Percentiles rank a stretch among this genome's conserved stretches.
phyloP scores from a whole-genome alignment of 2,797 vertebrate species.

The Neosalanx taihuensis region DNA sequence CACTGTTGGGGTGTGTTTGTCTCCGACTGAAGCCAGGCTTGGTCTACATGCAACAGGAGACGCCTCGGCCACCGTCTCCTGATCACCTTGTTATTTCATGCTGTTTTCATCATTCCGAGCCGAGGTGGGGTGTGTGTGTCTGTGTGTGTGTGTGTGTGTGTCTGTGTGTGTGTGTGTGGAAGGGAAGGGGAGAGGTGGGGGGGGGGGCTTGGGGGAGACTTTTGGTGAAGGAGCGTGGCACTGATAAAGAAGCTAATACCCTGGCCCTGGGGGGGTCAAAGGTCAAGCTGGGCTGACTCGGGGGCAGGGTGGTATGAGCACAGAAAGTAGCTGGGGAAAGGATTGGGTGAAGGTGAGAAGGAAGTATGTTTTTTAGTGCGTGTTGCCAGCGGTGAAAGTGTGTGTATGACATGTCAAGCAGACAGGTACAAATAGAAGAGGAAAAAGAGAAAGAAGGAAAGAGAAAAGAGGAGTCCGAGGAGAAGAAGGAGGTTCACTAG shows the following conservation, averaged over 20 bases:
- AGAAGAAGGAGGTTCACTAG: no score
- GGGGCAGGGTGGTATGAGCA: slow-evolving; percentile 22
- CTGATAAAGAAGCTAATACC: slow-evolving; percentile 68
- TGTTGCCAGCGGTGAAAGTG: not conserved
- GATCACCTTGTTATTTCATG: slow-evolving; percentile 59
- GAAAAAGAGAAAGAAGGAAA: not conserved
- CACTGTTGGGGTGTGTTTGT: not conserved
- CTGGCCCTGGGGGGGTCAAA: slow-evolving; percentile 59
- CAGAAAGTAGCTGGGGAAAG: not conserved
- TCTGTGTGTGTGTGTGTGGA: not conserved
- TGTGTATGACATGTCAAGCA: not conserved
- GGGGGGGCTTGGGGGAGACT: slow-evolving; percentile 47
- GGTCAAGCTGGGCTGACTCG: slow-evolving; percentile 44
- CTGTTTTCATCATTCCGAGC: slow-evolving; percentile 57
- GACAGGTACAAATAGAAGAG: not conserved
- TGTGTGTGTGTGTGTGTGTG: no score
- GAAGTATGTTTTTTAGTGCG: not conserved
- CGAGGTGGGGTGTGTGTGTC: not conserved
- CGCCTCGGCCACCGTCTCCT: not conserved
- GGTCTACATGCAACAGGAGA: slow-evolving; percentile 15
- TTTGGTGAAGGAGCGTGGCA: slow-evolving; percentile 66
- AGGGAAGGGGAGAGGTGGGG: slow-evolving; percentile 46
- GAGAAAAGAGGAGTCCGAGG: no score
- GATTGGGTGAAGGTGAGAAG: not conserved
- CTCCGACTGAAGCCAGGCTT: slow-evolving; percentile 6